Evolutionary conservation across 2,113 vertebrate species (phyloP).

Genomic region (Ceyx melanurus): DNA sequence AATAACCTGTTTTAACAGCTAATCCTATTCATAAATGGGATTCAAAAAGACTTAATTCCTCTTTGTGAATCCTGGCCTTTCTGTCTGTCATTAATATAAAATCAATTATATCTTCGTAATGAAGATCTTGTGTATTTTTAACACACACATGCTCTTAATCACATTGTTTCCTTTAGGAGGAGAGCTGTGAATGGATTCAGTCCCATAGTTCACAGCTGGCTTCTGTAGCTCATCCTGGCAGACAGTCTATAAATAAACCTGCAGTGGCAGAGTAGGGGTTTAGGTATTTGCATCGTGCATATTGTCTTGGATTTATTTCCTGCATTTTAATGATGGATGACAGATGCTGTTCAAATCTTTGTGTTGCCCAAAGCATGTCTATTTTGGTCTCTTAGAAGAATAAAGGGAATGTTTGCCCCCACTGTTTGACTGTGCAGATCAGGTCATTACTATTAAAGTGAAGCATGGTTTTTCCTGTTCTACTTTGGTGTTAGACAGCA

Average conservation of each 20-base stretch:
- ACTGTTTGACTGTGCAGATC: neutral
- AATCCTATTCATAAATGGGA: neutral
- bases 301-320: conserved; percentile 25
- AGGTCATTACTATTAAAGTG: neutral
- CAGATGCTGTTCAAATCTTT: neutral
- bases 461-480: neutral
- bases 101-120: neutral
- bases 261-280: neutral
- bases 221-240: neutral
- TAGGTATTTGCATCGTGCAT: neutral
- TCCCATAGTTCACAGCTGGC: neutral
- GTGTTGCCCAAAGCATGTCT: neutral
- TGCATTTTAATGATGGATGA: neutral
- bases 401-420: neutral
- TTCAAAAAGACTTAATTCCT: neutral
- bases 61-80: conserved; percentile 8
- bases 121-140: conserved; percentile 44
- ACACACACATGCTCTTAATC: conserved; percentile 4
- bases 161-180: conserved; percentile 2
- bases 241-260: conserved; percentile 24
- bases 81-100: conserved; percentile 6
- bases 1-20: conserved; percentile 3
- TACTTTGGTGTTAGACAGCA: neutral
- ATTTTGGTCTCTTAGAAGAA: neutral
- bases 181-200: conserved; percentile 18